Base-by-base conservation (phyloP, 2,113 vertebrate genomes). In the Baryphthengus martii region DNA sequence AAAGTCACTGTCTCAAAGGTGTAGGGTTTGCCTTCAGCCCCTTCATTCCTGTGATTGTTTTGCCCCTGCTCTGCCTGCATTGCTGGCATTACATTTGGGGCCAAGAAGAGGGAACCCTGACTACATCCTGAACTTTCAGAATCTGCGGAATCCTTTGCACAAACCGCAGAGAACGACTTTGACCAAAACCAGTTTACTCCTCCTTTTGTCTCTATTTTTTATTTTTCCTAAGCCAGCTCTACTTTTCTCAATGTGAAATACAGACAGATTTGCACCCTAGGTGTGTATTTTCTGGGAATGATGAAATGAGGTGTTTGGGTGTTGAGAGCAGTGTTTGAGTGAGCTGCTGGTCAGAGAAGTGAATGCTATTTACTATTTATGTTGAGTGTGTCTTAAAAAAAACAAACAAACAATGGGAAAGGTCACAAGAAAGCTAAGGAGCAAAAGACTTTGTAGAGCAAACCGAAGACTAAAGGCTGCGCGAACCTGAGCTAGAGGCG, bases 281-380 rank as follows among this genome's bases (percentile, higher is more conserved):
- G 93, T 95, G 92, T 55, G 49, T 42, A 13, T 29, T 72, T 90
- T 61, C 62, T 84, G 88, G 49, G 74, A 93, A 72, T 61, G 90
- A 21, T 68, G 83, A 80, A 67, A 66, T 67, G 92, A 71, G 91
- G 94, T 96, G 94, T 96, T 92, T 92, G 83, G 93, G 90, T 96
- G 93, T 94, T 89, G 92, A 94, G 65, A 92, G 96, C 92, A 90
- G 95, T 91, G 93, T 90, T 96, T 97, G 93, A 93, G 90, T 96
- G 96, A 96, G 93, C 96, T 96, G 95, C 88, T 93, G 93, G 93
- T 95, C 96, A 96, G 93, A 94, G 90, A 96, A 81, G 86, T 78
- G 92, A 96, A 42, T 96, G 95, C 56, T 93, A 3, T 95, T 96
- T 95, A 95, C 93, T 95, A 96, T 96, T 97, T 97, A 96, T 96